Evolutionary conservation across 1,140 invertebrate genomes (phyloP).

Genomic region (Portunus trituberculatus): DNA sequence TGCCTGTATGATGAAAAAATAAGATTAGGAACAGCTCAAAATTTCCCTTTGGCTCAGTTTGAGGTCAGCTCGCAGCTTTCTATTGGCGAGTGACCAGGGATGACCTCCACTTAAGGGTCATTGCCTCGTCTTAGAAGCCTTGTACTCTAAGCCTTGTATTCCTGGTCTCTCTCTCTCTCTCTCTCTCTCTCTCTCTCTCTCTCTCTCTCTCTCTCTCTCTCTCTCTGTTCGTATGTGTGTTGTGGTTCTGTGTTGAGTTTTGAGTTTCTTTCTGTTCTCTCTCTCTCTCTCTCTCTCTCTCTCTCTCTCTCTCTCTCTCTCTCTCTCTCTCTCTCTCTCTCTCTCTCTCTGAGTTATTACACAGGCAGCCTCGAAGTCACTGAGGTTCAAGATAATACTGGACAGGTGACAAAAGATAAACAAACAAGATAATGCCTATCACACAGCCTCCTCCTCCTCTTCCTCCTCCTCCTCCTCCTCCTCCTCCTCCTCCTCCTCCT

Average conservation of each 20-base stretch:
- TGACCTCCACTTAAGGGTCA: too few relatives aligned
- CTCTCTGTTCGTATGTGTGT: background rate
- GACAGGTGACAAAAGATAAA: too few relatives aligned
- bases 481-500: background rate
- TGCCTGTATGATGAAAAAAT: background rate
- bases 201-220: constrained; percentile 29
- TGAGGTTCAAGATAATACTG: too few relatives aligned
- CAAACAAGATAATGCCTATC: too few relatives aligned
- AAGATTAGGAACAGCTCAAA: background rate
- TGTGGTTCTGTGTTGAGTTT: background rate
- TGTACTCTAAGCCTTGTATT: too few relatives aligned
- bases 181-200: constrained; percentile 31
- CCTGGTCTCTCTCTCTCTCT: constrained; percentile 24
- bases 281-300: background rate
- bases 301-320: background rate
- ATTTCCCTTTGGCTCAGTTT: background rate
- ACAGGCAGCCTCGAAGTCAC: too few relatives aligned
- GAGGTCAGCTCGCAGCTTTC: too few relatives aligned
- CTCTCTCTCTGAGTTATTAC: too few relatives aligned
- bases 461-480: background rate
- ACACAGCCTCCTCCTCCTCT: background rate
- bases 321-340: too few relatives aligned
- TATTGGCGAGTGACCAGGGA: too few relatives aligned
- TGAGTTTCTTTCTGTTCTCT: background rate
- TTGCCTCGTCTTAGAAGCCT: too few relatives aligned